Evolutionary conservation across 2,888 invertebrate species (phyloP), one percentile per base, ranked within the genome.

Genomic region (Ormyrus nitidulus): DNA sequence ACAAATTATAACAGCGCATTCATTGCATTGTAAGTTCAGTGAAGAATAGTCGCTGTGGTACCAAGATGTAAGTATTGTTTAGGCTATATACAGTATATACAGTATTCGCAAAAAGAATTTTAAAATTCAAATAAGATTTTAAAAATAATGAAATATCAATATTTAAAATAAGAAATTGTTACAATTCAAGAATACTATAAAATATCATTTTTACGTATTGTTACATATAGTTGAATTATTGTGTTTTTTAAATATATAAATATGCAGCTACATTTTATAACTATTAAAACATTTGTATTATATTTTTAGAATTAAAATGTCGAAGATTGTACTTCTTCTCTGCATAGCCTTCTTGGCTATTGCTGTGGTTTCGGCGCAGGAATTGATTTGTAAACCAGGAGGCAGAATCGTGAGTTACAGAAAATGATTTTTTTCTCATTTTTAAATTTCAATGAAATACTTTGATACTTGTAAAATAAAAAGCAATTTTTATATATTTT

Each of bases 401-500:
- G 77, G 80, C 9, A 19, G 46, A 8, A 48, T 64, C 9, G 80
- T 80, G 69, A 80, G 77, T 73, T 61, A 8, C 46, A 59, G 6
- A 66, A 19, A 34, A 34, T 34, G 34, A 34, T 4, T 56, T 54
- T 54, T 2, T 54, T 9, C 0, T 58, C 8, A 19, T 65, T 10
- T 51, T 9, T n/a, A 68, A 65, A 61, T 61, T 62, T 62, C 11
- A 46, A 51, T n/a, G 53, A 46, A 61, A 59, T 54, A 46, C 61
- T 59, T 68, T 51, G 34, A 19, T 34, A 4, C 34, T 34, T 34
- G 4, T 34, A 34, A 34, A 34, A 34, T 34, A 34, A 34, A 34
- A 34, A 34, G 34, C 2, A 34, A 34, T 34, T 34, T 4, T 34
- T 3, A 34, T 34, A 34, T 34, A 34, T 34, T 34, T 34, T 34